Percentiles rank a stretch among this genome's conserved stretches.
Evolutionary conservation across 2,888 invertebrate genomes (phyloP).

Genomic region (Acronicta psi): DNA sequence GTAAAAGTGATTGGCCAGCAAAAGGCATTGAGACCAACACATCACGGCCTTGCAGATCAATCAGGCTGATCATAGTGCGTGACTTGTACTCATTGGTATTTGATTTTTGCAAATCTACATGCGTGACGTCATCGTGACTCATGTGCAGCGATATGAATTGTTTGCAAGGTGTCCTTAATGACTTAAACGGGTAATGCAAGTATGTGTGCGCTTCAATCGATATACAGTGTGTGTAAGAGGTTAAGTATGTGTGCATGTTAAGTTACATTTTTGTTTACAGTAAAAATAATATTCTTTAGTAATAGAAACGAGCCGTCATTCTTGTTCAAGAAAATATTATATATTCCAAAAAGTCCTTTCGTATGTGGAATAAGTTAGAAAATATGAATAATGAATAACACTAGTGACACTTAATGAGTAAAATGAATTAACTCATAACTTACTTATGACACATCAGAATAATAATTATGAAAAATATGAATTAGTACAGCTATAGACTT

Average conservation of each 20-base stretch:
- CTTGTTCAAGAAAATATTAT: too few relatives aligned
- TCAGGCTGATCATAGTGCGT: constrained; percentile 46
- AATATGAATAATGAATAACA: too few relatives aligned
- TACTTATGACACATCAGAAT: too few relatives aligned
- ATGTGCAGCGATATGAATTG: constrained; percentile 27
- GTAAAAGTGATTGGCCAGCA: constrained; percentile 50
- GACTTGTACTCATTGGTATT: constrained; percentile 48
- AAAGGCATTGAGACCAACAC: constrained; percentile 48
- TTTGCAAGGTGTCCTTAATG: constrained; percentile 40
- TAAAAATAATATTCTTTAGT: too few relatives aligned
- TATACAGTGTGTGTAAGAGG: background rate
- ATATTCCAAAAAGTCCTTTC: too few relatives aligned
- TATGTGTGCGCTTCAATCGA: background rate
- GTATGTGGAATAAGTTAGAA: too few relatives aligned
- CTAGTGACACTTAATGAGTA: too few relatives aligned
- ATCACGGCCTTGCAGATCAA: constrained; percentile 55
- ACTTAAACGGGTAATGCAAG: constrained; percentile 14
- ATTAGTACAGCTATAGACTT: too few relatives aligned
- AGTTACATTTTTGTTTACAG: too few relatives aligned
- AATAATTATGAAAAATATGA: too few relatives aligned
- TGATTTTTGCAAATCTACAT: constrained; percentile 42
- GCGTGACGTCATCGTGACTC: constrained; percentile 42
- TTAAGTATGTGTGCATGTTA: background rate
- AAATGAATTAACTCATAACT: too few relatives aligned
- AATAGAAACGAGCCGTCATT: too few relatives aligned